Conservation (phyloP, 1,140 invertebrate genomes). For the Temnothorax longispinosus region DNA sequence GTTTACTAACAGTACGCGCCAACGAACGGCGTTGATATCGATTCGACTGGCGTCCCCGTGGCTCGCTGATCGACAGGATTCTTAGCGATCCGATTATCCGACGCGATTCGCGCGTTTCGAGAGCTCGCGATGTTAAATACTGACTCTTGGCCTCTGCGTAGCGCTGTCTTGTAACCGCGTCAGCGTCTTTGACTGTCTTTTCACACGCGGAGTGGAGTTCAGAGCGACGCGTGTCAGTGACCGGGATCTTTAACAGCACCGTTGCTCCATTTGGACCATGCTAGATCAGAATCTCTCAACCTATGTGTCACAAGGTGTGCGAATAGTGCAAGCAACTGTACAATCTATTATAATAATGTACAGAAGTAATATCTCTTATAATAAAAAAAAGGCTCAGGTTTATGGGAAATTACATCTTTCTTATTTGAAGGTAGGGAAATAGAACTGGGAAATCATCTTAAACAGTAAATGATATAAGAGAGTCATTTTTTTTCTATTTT, state of each 20-base stretch:
- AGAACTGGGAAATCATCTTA: background rate
- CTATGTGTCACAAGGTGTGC: background rate
- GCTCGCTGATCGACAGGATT: conserved; percentile 66
- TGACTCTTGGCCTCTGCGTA: conserved; percentile 77
- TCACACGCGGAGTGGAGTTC: conserved; percentile 55
- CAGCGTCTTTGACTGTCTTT: conserved; percentile 61
- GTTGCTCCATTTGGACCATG: conserved; percentile 62
- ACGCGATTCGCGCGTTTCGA: conserved; percentile 58
- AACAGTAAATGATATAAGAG: background rate
- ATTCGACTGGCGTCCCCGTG: background rate
- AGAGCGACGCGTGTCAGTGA: conserved; percentile 61
- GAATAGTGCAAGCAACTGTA: background rate
- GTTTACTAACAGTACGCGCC: no score
- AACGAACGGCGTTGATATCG: background rate
- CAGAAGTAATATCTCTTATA: background rate
- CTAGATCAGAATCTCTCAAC: background rate
- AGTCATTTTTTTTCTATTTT: background rate
- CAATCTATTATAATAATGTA: background rate
- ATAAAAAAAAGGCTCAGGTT: background rate
- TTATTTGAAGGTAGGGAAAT: background rate
- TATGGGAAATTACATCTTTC: background rate
- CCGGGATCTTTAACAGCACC: conserved; percentile 69
- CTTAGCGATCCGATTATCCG: conserved; percentile 59
- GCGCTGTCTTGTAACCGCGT: conserved; percentile 76
- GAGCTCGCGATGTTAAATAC: conserved; percentile 75